Evolutionary conservation across 2,888 invertebrate species (phyloP), one percentile per base, ranked within the genome.

Genomic region (Diloba caeruleocephala): DNA sequence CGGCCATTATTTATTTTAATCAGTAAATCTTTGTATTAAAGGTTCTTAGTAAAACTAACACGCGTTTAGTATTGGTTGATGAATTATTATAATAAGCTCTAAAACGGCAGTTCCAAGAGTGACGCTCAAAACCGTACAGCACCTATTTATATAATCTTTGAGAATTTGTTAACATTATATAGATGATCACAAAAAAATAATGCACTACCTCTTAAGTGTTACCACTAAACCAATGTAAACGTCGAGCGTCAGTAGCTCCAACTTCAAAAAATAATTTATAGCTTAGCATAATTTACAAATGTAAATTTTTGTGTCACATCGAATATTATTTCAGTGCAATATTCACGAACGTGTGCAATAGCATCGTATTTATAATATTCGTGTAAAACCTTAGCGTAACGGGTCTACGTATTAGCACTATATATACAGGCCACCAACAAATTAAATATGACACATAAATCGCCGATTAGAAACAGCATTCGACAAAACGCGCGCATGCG

Each of bases 231-330:
- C 80, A 77, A 82, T 83, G 79, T 84, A 85, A 83, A 88, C 72
- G 77, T 78, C 54, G 75, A 81, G 82, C 78, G 61, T 60, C 67
- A 53, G 63, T 67, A 73, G 66, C 65, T 67, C 72, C 69, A 83
- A 82, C 77, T 74, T 85, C 77, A 76, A 89, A 88, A 87, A 92
- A 92, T 90, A 91, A 91, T 90, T 92, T 93, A 92, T 92, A 91
- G 91, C 90, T 91, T 90, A 84, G 87, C 84, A 85, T 77, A 77
- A 82, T 79, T 82, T 82, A 85, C 86, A 81, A 84, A 82, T 48
- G 59, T 59, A 84, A 84, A 81, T 81, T 80, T 77, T 79, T 65
- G 66, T 62, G 63, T 68, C 68, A 68, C 63, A 67, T 72, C 61
- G 71, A 67, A 65, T 68, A 21, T 61, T n/a, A 56, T 38, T 53